Evolutionary conservation across 2,113 vertebrate species (phyloP).

Genomic region (Salvelinus namaycush): DNA sequence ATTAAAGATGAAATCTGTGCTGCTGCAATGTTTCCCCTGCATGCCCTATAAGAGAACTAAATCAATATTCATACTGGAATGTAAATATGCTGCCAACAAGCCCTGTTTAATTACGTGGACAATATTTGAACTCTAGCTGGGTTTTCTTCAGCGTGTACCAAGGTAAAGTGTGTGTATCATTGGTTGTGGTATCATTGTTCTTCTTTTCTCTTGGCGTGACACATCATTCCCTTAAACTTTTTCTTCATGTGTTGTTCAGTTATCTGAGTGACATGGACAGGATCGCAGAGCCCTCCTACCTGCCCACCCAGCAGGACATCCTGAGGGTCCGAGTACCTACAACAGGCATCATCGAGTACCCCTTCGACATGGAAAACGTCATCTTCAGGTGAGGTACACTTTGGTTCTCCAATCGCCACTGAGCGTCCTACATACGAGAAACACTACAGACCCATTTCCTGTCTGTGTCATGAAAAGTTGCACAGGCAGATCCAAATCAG

Average conservation of each 20-base stretch:
- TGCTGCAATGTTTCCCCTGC: too few relatives aligned
- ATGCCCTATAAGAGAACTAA: too few relatives aligned
- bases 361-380: slow-evolving; percentile 96
- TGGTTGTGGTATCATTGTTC: background rate
- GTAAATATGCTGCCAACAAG: too few relatives aligned
- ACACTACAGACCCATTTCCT: too few relatives aligned
- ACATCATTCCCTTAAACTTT: background rate
- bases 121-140: too few relatives aligned
- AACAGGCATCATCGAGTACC: slow-evolving; percentile 85
- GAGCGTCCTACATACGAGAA: background rate
- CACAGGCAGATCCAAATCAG: too few relatives aligned
- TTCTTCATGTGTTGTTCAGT: slow-evolving; percentile 24
- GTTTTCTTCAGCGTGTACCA: too few relatives aligned
- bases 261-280: slow-evolving; percentile 72
- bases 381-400: slow-evolving; percentile 87
- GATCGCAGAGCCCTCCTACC: slow-evolving; percentile 55
- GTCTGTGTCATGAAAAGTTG: too few relatives aligned
- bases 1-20: too few relatives aligned
- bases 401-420: background rate
- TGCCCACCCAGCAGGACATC: slow-evolving; percentile 63
- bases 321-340: slow-evolving; percentile 76
- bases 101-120: too few relatives aligned
- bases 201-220: background rate
- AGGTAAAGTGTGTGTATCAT: too few relatives aligned
- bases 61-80: too few relatives aligned